Conservation (phyloP, 2,797 vertebrate species). For the Otolemur crassicaudatus region DNA sequence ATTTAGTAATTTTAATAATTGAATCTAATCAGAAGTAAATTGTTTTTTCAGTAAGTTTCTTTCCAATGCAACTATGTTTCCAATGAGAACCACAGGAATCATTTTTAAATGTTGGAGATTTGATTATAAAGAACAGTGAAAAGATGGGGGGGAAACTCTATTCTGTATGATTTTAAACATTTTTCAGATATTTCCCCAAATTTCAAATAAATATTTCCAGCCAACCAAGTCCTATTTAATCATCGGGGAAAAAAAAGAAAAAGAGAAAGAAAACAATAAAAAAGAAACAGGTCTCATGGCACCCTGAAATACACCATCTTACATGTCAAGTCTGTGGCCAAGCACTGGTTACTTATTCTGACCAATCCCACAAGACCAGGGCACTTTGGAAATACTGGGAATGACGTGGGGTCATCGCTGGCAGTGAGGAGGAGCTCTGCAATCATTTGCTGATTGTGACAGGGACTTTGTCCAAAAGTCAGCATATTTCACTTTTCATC, state of each 20-base stretch:
- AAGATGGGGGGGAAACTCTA: neutral
- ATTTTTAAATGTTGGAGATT: neutral
- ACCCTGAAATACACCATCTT: neutral
- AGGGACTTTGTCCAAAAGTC: neutral
- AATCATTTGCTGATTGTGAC: neutral
- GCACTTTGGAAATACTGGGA: neutral
- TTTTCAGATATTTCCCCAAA: neutral
- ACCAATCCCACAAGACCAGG: too few relatives aligned
- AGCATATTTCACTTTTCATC: conserved; percentile 5
- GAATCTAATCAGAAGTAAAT: neutral
- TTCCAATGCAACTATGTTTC: neutral
- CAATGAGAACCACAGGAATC: neutral
- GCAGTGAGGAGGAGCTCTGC: neutral
- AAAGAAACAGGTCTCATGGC: neutral
- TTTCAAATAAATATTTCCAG: neutral
- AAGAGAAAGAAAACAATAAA: neutral
- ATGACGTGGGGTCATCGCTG: accelerated
- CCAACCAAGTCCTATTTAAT: neutral
- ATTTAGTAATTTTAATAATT: neutral
- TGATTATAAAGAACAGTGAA: neutral
- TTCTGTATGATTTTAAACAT: neutral
- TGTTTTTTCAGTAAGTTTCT: neutral
- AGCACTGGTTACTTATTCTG: neutral
- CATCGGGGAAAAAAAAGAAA: neutral
- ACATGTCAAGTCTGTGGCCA: neutral